Conservation (phyloP, 1,140 invertebrate species). For the Temnothorax longispinosus region DNA sequence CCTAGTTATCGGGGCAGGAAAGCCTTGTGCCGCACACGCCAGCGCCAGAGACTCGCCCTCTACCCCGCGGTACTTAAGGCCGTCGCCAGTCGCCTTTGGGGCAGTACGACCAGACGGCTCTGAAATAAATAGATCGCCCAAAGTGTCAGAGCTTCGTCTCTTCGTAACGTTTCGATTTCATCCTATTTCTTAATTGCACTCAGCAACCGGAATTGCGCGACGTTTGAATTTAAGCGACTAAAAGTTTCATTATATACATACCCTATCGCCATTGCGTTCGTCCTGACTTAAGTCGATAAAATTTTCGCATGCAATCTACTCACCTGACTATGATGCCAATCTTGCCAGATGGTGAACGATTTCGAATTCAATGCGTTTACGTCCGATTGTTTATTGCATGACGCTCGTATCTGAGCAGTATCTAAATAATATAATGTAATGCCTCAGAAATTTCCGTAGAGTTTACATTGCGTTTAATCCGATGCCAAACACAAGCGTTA, state of each 20-base stretch:
- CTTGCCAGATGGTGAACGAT: constrained; percentile 24
- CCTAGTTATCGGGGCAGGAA: constrained; percentile 86
- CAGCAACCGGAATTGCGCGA: constrained; percentile 1
- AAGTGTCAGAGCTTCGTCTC: constrained; percentile 51
- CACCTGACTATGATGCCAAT: constrained; percentile 55
- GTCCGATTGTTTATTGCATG: background rate
- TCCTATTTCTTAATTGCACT: constrained; percentile 14
- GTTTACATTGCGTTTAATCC: background rate
- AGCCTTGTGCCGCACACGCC: constrained; percentile 89
- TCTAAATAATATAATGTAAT: background rate
- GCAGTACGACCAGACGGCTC: constrained; percentile 88
- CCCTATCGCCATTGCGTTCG: constrained; percentile 29
- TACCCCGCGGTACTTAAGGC: constrained; percentile 79
- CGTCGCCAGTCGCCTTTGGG: constrained; percentile 86
- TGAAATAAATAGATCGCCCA: constrained; percentile 82
- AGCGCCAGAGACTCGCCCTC: constrained; percentile 84
- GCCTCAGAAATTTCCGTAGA: background rate
- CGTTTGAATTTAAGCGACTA: constrained; percentile 20
- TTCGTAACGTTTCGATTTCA: constrained; percentile 18
- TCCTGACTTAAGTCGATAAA: constrained; percentile 35
- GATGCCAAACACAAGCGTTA: background rate
- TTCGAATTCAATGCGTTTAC: background rate
- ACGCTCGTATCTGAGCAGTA: background rate
- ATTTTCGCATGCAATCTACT: constrained; percentile 64
- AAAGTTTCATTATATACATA: constrained; percentile 58